Base-by-base conservation (phyloP, 64 coral and sea anemone genomes). In the Exaiptasia diaphana region DNA sequence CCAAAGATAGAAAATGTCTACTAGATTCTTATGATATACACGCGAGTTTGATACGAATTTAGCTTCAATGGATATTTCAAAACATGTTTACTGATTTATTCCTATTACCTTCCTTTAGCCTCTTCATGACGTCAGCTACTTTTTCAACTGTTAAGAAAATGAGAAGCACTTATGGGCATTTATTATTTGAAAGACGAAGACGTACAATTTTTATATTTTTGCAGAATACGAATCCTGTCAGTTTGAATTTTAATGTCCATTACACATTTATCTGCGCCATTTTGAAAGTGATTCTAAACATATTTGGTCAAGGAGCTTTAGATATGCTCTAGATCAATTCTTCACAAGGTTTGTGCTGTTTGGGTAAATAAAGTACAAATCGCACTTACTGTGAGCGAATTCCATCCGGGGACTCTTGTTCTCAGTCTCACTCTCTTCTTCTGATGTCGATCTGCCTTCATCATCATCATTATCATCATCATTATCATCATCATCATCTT, bases 51-150 rank as follows among this genome's bases (percentile, higher is more conserved):
- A 15, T 30, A 8, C 7, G 5, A 7, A 46, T 49, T 23, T 7
- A 4, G 27, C 21, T 24, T 1, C 26, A 30, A 8, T 28, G 25
- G 14, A 3, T 30, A 11, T 18, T 27, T 2, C 20, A 29, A 28
- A 8, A 8, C 39, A 21, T 50, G 9, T 49, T 8, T 65, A 46
- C 1, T 17, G 2, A 4, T 0, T 15, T 31, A 34, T 31, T 5
- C 18, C 28, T 58, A 26, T 78, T 82, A 89, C 86, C 67, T 59
- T 89, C 82, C n/a, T 89, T 82, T 14, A 89, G 37, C 68, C 50
- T 89, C 25, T 75, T 89, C 86, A 89, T 82, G 21, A 82, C 77
- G 68, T 89, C 86, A n/a, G 72, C 9, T 12, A 58, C 86, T 64
- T 82, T 53, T n/a, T 57, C 77, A 61, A 89, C 86, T 89, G 41